These are phyloP conservation scores for Bovichtus diacanthus DNA, from an alignment of 2,797 vertebrate genomes.

Conservation along the genomic window DNA sequence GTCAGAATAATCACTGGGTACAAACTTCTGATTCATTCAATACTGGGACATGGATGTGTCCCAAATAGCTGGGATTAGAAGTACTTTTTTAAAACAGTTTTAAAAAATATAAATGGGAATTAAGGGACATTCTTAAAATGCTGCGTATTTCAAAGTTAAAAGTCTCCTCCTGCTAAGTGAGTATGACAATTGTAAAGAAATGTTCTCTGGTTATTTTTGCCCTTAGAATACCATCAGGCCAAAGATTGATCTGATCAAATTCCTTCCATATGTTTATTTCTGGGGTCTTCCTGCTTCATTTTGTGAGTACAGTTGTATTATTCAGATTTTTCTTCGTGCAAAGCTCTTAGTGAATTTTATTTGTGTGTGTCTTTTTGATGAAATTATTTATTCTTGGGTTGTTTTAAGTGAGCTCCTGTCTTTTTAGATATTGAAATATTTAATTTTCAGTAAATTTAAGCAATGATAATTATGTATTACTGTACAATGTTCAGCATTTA, in stretches of 20 bases:
- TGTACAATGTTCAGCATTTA: constrained; percentile 5
- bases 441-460: constrained; percentile 23
- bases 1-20: constrained; percentile 18
- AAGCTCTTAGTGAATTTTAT: constrained; percentile 57
- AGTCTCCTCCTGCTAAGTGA: neutral
- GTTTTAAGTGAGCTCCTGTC: constrained; percentile 16
- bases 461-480: constrained; percentile 2
- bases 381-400: constrained; percentile 67
- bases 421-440: constrained; percentile 28
- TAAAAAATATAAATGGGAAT: constrained; percentile 11
- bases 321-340: neutral
- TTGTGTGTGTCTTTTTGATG: constrained; percentile 57
- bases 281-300: neutral
- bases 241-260: constrained; percentile 15
- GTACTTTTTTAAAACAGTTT: neutral
- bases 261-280: constrained; percentile 1
- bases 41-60: neutral
- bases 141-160: neutral
- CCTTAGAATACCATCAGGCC: neutral
- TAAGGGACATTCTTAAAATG: neutral
- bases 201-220: neutral
- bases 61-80: neutral
- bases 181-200: neutral
- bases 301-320: neutral
- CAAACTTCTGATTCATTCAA: neutral